phyloP scores from a whole-genome alignment of 37 sponge, comb jelly and placozoan genomes.

The Bolinopsis microptera region DNA sequence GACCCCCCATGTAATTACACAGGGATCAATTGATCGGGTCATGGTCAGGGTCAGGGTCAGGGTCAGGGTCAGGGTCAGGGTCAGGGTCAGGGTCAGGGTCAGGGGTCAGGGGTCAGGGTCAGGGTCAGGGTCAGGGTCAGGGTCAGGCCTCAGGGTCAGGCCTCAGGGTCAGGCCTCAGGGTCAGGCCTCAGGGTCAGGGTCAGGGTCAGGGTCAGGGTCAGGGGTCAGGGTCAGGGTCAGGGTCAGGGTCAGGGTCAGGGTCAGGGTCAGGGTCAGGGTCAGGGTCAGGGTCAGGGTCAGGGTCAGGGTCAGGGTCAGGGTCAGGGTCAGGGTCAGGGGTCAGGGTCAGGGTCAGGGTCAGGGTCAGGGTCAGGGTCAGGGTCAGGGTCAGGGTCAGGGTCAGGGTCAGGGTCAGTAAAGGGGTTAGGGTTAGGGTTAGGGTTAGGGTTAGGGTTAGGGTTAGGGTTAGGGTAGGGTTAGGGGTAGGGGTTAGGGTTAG shows the following conservation, averaged over 20 bases:
- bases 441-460: constrained; percentile 7
- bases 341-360: background rate
- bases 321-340: background rate
- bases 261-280: background rate
- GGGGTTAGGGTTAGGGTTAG: background rate
- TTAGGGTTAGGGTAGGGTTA: too few relatives aligned
- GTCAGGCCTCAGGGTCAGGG: background rate
- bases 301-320: background rate
- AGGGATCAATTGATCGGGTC: too few relatives aligned
- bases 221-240: too few relatives aligned
- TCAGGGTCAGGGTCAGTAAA: background rate
- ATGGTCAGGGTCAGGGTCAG: background rate
- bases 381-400: background rate
- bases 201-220: too few relatives aligned
- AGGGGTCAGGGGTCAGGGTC: too few relatives aligned
- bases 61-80: background rate
- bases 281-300: background rate
- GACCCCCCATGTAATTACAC: too few relatives aligned
- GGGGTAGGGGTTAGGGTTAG: too few relatives aligned
- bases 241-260: too few relatives aligned
- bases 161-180: too few relatives aligned
- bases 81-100: background rate
- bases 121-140: too few relatives aligned
- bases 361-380: background rate
- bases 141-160: too few relatives aligned